Evolutionary conservation across 1,140 invertebrate genomes (phyloP), one percentile per base, ranked within the genome.

Genomic region (Choristoneura fumiferana): DNA sequence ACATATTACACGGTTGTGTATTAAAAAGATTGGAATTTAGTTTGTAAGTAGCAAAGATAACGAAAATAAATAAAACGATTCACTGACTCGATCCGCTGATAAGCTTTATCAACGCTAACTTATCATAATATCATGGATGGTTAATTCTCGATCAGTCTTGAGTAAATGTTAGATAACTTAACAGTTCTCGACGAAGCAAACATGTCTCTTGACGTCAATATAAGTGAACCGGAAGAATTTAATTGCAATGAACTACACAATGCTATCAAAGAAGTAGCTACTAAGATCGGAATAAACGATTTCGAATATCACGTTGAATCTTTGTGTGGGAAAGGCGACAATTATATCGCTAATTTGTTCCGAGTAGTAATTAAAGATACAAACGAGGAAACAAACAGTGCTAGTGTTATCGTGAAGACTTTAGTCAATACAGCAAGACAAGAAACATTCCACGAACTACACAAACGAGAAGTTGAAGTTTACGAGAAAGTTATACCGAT

Each of bases 121-220:
- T 54, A 54, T 37, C 34, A 4, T 6, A 0, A n/a, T 54, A 54
- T 37, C 34, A 4, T 6, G 0, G 22, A 29, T 49, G 43, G 22
- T 33, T 49, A 29, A 29, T 12, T 29, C 12, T 5, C 12, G 12
- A 5, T 39, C 12, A 39, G 13, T 39, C 37, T 49, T 12, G 22
- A 49, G 22, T 22, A 22, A 49, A 13, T n/a, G 6, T 13, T 10
- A 22, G 43, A 49, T 49, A 49, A 8, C 39, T 37, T 9, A 12
- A 35, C 39, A 34, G 29, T 17, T 53, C 17, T 63, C 63, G 59
- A 65, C 63, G n/a, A 45, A 33, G 10, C 34, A 12, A 71, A 72
- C 68, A 87, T 87, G 84, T 87, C 83, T 64, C 63, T 87, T 61
- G 84, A 87, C 59, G 84, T 87, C 6, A 83, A 87, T 67, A 68